A percentile compares a stretch with the other conserved stretches of the same genome.
phyloP scores from a whole-genome alignment of 2,888 invertebrate genomes.

The Eristalinus aeneus region DNA sequence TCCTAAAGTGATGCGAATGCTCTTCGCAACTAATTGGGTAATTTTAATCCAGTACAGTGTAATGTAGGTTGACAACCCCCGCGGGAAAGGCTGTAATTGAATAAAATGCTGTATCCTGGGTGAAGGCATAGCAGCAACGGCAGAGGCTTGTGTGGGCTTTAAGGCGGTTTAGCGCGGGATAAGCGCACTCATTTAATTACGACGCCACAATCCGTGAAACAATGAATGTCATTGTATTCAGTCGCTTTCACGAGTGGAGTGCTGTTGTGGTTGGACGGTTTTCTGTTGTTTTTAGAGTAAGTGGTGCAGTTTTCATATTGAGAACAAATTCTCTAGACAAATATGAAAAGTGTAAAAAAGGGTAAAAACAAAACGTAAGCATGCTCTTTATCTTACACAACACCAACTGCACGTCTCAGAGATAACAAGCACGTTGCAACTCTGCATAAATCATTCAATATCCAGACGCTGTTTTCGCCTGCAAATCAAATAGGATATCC shows the following conservation, averaged over 20 bases:
- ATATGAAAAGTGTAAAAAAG: not conserved
- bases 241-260: not conserved
- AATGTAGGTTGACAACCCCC: not conserved
- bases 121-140: not conserved
- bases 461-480: not conserved
- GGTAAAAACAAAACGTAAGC: not conserved
- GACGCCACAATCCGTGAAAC: not conserved
- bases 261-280: not conserved
- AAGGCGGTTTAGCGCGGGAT: not conserved
- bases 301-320: not conserved
- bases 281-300: no score
- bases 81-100: not conserved
- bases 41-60: not conserved
- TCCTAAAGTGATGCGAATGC: not conserved
- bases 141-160: not conserved
- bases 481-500: not conserved
- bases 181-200: not conserved
- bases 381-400: not conserved
- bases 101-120: not conserved
- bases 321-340: not conserved
- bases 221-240: not conserved
- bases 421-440: not conserved
- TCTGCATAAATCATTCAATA: conserved; percentile 2
- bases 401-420: not conserved
- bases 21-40: not conserved